Conservation (phyloP, 2,113 vertebrate genomes). For the Galemys pyrenaicus region DNA sequence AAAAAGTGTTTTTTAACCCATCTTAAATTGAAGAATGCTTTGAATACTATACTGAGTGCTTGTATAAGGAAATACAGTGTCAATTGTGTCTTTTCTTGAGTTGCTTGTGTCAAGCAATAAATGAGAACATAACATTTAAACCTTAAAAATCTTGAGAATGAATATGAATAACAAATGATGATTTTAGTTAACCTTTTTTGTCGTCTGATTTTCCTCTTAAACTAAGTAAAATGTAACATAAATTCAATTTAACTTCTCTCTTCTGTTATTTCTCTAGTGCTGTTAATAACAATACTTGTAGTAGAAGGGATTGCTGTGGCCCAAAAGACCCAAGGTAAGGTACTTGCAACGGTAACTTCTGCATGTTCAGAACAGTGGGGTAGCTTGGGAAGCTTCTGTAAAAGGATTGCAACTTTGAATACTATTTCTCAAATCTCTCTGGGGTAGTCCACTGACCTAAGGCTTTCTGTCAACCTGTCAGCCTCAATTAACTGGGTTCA, state of each 20-base stretch:
- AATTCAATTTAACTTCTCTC: conserved; percentile 65
- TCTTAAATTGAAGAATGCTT: not conserved
- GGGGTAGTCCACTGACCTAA: not conserved
- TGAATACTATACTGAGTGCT: not conserved
- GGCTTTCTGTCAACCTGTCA: not conserved
- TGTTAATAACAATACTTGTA: conserved; percentile 94
- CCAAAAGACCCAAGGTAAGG: conserved; percentile 95
- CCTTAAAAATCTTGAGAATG: not conserved
- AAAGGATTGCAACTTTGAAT: not conserved
- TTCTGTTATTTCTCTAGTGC: conserved; percentile 88
- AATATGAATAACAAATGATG: not conserved
- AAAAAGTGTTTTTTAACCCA: not conserved
- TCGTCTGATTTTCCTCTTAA: not conserved
- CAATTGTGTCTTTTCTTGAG: not conserved
- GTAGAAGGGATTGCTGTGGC: conserved; percentile 96
- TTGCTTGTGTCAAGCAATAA: not conserved
- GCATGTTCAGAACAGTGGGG: not conserved
- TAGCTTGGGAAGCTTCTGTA: not conserved
- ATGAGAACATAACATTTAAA: not conserved
- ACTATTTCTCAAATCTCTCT: not conserved
- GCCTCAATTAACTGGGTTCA: not conserved
- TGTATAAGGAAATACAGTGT: not conserved
- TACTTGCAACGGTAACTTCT: not conserved
- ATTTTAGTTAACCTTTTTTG: not conserved
- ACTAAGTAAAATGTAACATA: not conserved